Evolutionary conservation across 2,888 invertebrate genomes (phyloP).

Genomic region (Melipona beecheii): DNA sequence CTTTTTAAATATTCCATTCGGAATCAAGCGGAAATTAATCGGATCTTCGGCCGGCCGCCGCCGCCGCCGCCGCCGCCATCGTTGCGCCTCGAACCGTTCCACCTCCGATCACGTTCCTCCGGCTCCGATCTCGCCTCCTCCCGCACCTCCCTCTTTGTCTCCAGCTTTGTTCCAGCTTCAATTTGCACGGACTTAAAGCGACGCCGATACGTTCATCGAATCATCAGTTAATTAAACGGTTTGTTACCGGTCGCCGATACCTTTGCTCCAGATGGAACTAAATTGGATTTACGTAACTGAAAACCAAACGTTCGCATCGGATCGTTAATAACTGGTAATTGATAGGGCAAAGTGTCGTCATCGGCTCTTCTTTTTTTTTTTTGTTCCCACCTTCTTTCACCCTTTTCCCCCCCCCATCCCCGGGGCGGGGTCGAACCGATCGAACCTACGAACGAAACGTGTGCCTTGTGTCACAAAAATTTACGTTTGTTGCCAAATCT

Average conservation of each 20-base stretch:
- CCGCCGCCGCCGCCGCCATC: constrained; percentile 25
- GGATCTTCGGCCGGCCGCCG: constrained; percentile 60
- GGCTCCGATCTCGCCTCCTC: background rate
- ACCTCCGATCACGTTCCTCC: constrained; percentile 3
- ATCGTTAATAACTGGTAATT: constrained; percentile 46
- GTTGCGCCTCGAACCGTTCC: background rate
- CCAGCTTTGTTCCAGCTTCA: constrained; percentile 41
- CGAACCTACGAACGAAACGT: too few species aligned
- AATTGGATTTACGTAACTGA: constrained; percentile 53
- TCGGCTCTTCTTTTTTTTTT: background rate
- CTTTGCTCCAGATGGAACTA: constrained; percentile 31
- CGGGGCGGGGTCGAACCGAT: background rate
- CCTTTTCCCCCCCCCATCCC: too few species aligned
- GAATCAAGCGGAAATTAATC: constrained; percentile 75
- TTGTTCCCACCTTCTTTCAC: too few species aligned
- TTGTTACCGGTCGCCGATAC: constrained; percentile 50
- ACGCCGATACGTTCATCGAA: constrained; percentile 48
- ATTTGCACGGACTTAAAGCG: constrained; percentile 49
- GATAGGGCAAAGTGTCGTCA: constrained; percentile 17
- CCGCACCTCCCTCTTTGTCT: background rate
- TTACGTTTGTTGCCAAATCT: too few species aligned
- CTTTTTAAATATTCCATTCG: constrained; percentile 75
- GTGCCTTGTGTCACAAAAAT: too few species aligned
- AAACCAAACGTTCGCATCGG: constrained; percentile 35
- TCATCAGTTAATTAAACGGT: constrained; percentile 59